phyloP scores from a whole-genome alignment of 2,888 invertebrate genomes.

The Linyphia triangularis region DNA sequence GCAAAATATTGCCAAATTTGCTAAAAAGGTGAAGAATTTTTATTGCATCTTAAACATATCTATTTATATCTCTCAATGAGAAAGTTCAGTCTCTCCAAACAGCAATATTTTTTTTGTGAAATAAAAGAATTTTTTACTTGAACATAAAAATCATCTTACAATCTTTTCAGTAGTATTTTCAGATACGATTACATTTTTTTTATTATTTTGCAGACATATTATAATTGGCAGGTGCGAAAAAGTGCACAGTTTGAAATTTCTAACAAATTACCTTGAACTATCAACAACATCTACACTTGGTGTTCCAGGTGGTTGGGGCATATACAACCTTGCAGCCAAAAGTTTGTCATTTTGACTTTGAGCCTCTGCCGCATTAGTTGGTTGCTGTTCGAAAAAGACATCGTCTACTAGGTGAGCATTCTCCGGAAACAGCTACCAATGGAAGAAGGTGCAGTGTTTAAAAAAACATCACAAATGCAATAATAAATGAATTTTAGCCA shows the following conservation, averaged over 20 bases:
- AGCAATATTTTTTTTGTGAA: too few species aligned
- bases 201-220: too few species aligned
- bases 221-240: too few species aligned
- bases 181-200: too few species aligned
- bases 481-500: background rate
- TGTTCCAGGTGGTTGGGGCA: conserved; percentile 60
- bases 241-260: background rate
- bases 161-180: too few species aligned
- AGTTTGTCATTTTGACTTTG: conserved; percentile 64
- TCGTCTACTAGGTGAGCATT: conserved; percentile 70
- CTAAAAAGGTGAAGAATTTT: too few species aligned
- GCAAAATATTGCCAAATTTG: too few species aligned
- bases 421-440: conserved; percentile 59
- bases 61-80: too few species aligned
- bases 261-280: conserved; percentile 53
- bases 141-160: too few species aligned
- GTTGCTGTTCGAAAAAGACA: conserved; percentile 73
- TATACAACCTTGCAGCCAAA: conserved; percentile 60
- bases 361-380: conserved; percentile 47
- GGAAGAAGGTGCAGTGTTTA: background rate
- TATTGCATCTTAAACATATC: too few species aligned
- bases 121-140: too few species aligned
- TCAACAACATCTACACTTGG: conserved; percentile 69
- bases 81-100: too few species aligned
- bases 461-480: background rate